Evolutionary conservation across 2,113 vertebrate species (phyloP).

Genomic region (Sceloporus undulatus): DNA sequence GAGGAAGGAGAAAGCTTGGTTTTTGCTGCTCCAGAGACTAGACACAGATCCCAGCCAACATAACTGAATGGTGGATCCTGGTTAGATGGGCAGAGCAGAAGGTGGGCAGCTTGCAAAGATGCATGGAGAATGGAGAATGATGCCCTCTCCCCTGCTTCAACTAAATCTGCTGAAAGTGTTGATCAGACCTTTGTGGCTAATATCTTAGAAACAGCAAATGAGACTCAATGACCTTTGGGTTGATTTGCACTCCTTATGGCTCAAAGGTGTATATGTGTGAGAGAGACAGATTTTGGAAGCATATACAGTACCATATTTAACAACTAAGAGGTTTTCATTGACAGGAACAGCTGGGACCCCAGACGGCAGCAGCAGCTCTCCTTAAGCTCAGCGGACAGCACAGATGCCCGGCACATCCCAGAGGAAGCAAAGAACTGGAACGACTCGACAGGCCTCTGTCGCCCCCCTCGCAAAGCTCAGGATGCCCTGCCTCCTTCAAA

Average conservation of each 20-base stretch:
- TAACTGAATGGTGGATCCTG: too few species aligned
- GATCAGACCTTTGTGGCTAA: too few species aligned
- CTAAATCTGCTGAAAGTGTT: too few species aligned
- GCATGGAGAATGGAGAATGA: too few species aligned
- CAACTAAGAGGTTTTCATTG: slow-evolving; percentile 24
- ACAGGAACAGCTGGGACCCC: slow-evolving; percentile 89
- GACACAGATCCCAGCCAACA: too few species aligned
- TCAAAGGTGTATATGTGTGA: background rate
- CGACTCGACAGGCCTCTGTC: slow-evolving; percentile 59
- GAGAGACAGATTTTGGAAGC: background rate
- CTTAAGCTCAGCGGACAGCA: slow-evolving; percentile 85
- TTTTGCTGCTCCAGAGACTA: too few species aligned
- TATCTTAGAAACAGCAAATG: too few species aligned
- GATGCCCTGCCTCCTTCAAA: slow-evolving; percentile 78
- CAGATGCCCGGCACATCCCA: slow-evolving; percentile 80
- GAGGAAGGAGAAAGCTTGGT: too few species aligned
- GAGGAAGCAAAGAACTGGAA: slow-evolving; percentile 85
- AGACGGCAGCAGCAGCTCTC: slow-evolving; percentile 86
- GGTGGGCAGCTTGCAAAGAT: too few species aligned
- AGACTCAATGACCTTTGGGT: background rate
- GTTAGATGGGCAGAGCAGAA: too few species aligned
- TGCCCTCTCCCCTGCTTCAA: too few species aligned
- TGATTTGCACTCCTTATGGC: background rate
- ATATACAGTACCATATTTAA: background rate
- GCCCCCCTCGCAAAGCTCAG: slow-evolving; percentile 77